Conservation (phyloP, 2,888 invertebrate species). For the Cheilosia vulpina region DNA sequence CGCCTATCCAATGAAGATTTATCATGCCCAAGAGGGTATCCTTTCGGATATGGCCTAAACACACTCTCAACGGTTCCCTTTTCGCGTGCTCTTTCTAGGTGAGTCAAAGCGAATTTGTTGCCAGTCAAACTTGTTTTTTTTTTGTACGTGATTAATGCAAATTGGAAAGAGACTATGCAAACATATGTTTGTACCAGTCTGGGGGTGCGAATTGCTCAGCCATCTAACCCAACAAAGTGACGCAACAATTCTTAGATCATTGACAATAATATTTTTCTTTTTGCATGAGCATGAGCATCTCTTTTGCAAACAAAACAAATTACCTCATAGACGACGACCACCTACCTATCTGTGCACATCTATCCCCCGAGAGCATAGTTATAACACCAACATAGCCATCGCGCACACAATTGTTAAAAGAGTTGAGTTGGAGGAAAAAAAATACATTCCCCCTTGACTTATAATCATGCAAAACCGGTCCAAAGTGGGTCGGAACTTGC, state of each 20-base stretch:
- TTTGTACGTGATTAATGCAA: too few relatives aligned
- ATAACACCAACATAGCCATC: slow-evolving; percentile 47
- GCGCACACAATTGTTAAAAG: slow-evolving; percentile 40
- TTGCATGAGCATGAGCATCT: slow-evolving; percentile 21
- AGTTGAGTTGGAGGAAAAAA: slow-evolving; percentile 44
- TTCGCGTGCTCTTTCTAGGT: too few relatives aligned
- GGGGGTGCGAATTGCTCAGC: too few relatives aligned
- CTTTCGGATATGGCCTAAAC: neutral
- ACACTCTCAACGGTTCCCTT: neutral
- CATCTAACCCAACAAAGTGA: slow-evolving; percentile 22
- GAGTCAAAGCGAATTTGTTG: too few relatives aligned
- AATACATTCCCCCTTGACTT: slow-evolving; percentile 69
- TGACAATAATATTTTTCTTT: slow-evolving; percentile 41
- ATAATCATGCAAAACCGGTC: slow-evolving; percentile 73
- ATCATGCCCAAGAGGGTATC: slow-evolving; percentile 4
- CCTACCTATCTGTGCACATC: slow-evolving; percentile 20
- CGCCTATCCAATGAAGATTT: slow-evolving; percentile 12
- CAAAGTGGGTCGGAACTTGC: slow-evolving; percentile 71
- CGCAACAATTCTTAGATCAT: slow-evolving; percentile 67
- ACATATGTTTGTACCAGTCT: too few relatives aligned
- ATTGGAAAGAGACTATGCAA: too few relatives aligned
- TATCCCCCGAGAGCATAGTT: slow-evolving; percentile 47
- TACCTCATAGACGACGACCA: slow-evolving; percentile 59
- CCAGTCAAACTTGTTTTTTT: too few relatives aligned
- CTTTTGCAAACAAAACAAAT: slow-evolving; percentile 46